Evolutionary conservation across 2,797 vertebrate species (phyloP), one percentile per base, ranked within the genome.

Genomic region (Siniperca scherzeri): DNA sequence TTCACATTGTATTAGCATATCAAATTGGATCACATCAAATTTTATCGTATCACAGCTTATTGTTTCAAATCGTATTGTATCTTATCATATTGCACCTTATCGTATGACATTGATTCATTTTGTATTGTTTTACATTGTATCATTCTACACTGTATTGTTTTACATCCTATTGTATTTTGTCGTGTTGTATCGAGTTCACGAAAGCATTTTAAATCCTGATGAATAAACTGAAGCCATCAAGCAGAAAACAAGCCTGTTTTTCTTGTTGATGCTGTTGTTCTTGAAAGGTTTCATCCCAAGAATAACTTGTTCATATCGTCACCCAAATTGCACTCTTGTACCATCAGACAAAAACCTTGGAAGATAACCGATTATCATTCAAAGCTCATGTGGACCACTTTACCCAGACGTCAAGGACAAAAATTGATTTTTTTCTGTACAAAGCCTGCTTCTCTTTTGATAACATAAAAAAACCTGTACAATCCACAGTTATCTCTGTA

Each of bases 401-500:
- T 52, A 84, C 67, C 42, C 36, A 66, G 70, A 77, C 52, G 11
- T 78, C 61, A 73, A n/a, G 69, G 75, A 79, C 74, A 73, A 59
- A 83, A 74, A 79, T 75, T 0, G 14, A 70, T 80, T 78, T 89
- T 87, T 72, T 72, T 66, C 74, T 52, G 44, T 44, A 80, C 56
- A 87, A 83, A 81, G 84, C 55, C 76, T 27, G 62, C 77, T 80
- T 60, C 77, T 86, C 59, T 74, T 78, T 71, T 60, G 73, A 89
- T 80, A 78, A 84, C 81, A 81, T 30, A 33, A 81, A 74, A 72
- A 84, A 82, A 46, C 55, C 71, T 77, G 74, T 69, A 84, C 55
- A 53, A 71, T 69, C 81, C 64, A 6, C 48, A 48, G 78, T 78
- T 83, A 86, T 91, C 80, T 85, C 59, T 57, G 77, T 40, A 21